These are phyloP conservation scores for Rallus limicola DNA, from an alignment of 2,113 vertebrate species.

Conservation along the genomic window DNA sequence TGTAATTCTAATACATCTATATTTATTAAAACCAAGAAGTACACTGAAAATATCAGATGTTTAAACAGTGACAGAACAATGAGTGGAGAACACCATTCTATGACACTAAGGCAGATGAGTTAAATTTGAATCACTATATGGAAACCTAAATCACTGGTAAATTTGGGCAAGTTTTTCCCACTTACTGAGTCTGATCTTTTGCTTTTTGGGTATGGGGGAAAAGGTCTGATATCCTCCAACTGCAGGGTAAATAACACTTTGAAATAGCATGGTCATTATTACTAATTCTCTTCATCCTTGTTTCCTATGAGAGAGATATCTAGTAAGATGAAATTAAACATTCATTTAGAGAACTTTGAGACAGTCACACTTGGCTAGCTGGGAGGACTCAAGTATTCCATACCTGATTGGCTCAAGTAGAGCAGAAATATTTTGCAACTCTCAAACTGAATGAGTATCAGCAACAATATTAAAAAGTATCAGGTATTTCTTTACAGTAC, in stretches of 20 bases:
- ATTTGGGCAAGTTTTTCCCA: not conserved
- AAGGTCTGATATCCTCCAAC: not conserved
- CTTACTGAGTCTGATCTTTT: not conserved
- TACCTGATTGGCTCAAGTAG: not conserved
- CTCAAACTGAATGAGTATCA: not conserved
- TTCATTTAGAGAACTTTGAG: not conserved
- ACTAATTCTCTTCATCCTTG: not conserved
- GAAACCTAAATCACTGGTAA: not conserved
- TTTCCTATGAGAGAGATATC: not conserved
- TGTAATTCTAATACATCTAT: not conserved
- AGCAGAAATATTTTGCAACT: not conserved
- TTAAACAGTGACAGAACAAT: not conserved
- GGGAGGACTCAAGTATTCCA: not conserved
- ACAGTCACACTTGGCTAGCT: not conserved
- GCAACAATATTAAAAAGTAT: not conserved
- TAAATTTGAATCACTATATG: not conserved
- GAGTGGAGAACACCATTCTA: constrained; percentile 8
- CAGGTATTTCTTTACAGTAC: not conserved
- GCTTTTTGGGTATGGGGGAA: not conserved
- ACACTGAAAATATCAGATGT: constrained; percentile 15
- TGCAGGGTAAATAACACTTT: not conserved
- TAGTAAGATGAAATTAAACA: not conserved
- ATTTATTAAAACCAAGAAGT: not conserved
- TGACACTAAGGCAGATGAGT: not conserved
- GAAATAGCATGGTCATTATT: not conserved